phyloP scores from a whole-genome alignment of 1,140 invertebrate genomes.

The Drosophila pandora region DNA sequence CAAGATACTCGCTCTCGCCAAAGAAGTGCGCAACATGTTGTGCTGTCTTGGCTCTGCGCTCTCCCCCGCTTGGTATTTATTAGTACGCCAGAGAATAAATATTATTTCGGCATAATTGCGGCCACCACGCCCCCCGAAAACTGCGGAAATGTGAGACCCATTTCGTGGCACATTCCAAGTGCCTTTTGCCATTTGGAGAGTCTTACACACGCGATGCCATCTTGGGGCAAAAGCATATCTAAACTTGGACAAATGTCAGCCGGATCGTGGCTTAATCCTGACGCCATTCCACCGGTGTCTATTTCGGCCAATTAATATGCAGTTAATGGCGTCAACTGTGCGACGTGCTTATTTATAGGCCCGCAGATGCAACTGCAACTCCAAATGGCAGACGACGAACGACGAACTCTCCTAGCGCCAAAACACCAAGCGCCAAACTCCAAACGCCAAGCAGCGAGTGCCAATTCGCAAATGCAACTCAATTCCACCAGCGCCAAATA shows the following conservation, averaged over 20 bases:
- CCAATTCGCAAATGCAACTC: constrained; percentile 44
- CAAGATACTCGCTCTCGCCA: constrained; percentile 42
- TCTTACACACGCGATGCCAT: constrained; percentile 31
- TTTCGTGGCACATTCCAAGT: constrained; percentile 10
- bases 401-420: constrained; percentile 1
- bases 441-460: neutral
- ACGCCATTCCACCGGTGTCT: constrained; percentile 44
- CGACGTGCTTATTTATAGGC: constrained; percentile 75
- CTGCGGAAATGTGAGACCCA: constrained; percentile 6
- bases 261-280: constrained; percentile 47
- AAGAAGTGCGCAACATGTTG: constrained; percentile 51
- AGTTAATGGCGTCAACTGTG: constrained; percentile 78
- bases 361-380: constrained; percentile 67
- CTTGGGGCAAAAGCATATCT: constrained; percentile 34
- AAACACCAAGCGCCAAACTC: neutral
- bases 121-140: constrained; percentile 5
- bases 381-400: constrained; percentile 28
- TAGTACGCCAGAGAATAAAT: constrained; percentile 38
- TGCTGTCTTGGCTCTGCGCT: constrained; percentile 3
- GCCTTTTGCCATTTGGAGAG: neutral
- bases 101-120: constrained; percentile 25
- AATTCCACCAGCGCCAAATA: constrained; percentile 67
- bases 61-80: constrained; percentile 58
- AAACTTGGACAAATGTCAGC: constrained; percentile 61
- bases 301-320: constrained; percentile 82